A percentile compares a stretch with the other conserved stretches of the same genome.
Conservation (phyloP, 2,797 vertebrate genomes). For the Halcyon badia region DNA sequence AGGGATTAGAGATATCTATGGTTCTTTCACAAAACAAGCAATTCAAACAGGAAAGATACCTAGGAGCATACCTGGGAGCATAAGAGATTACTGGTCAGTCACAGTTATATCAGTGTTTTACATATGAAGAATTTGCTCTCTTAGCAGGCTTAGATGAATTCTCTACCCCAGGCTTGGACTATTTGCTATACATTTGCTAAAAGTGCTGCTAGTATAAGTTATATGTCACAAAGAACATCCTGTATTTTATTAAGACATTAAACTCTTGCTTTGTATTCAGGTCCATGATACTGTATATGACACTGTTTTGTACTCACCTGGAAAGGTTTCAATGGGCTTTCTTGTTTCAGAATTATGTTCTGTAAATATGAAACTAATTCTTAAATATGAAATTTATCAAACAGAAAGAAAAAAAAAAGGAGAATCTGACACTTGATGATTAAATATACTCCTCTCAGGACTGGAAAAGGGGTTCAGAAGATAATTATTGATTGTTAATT, state of each 20-base stretch:
- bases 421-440: neutral
- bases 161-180: neutral
- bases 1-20: neutral
- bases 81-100: neutral
- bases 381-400: conserved; percentile 13
- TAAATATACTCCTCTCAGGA: conserved; percentile 26
- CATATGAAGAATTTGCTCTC: neutral
- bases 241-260: neutral
- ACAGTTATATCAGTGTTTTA: neutral
- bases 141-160: neutral
- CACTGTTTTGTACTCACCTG: neutral
- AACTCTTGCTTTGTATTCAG: neutral
- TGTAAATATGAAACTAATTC: neutral
- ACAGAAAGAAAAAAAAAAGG: neutral
- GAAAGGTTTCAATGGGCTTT: conserved; percentile 2
- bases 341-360: neutral
- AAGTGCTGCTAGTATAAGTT: neutral
- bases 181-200: neutral
- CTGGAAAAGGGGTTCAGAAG: neutral
- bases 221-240: neutral
- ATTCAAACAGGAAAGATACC: neutral
- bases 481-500: conserved; percentile 40
- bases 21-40: neutral
- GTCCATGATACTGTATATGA: neutral
- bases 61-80: neutral